These are phyloP conservation scores for Loxodonta africana DNA, from an alignment of 2,113 vertebrate species.

Conservation along the genomic window DNA sequence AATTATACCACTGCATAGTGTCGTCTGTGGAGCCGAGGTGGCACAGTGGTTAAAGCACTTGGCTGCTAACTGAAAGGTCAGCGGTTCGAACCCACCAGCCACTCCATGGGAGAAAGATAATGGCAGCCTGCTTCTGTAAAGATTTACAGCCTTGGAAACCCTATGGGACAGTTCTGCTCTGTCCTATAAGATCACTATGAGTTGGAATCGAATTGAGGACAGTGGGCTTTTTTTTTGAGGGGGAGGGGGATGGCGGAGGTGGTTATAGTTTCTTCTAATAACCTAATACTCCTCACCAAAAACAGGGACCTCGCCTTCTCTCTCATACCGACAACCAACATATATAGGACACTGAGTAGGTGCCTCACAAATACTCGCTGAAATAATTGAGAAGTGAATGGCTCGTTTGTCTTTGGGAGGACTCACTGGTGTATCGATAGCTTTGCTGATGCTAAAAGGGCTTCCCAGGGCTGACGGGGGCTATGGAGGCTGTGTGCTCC, in stretches of 20 bases:
- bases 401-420: background rate
- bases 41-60: too few species aligned
- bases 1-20: background rate
- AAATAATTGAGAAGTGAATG: background rate
- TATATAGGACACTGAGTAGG: background rate
- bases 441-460: background rate
- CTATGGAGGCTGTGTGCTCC: background rate
- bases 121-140: too few species aligned
- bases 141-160: too few species aligned
- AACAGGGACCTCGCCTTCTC: background rate
- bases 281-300: background rate
- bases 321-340: background rate
- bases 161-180: too few species aligned
- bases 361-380: background rate
- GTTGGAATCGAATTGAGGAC: too few species aligned
- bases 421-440: background rate
- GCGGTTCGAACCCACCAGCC: too few species aligned
- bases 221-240: too few species aligned
- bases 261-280: too few species aligned
- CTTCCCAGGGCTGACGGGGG: background rate
- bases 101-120: too few species aligned
- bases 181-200: too few species aligned
- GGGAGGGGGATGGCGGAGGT: too few species aligned
- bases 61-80: too few species aligned
- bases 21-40: background rate